Evolutionary conservation across 2,797 vertebrate genomes (phyloP).

Genomic region (Loris lydekkerianus): DNA sequence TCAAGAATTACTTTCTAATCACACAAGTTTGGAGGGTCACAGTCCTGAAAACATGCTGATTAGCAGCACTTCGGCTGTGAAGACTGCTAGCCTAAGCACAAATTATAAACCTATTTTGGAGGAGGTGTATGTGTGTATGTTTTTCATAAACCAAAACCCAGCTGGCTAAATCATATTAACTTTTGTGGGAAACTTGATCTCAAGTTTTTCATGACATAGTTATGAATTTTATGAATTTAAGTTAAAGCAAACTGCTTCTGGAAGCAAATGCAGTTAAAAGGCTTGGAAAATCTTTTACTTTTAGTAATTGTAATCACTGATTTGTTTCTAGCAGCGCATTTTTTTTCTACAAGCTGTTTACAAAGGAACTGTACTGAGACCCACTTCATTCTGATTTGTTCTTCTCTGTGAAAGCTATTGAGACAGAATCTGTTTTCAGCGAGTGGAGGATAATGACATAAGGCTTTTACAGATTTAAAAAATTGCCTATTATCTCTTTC

Average conservation of each 20-base stretch:
- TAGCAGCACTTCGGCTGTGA: background rate
- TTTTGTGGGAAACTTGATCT: constrained; percentile 58
- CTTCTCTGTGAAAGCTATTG: constrained; percentile 85
- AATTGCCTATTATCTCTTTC: constrained; percentile 82
- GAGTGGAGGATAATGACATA: constrained; percentile 82
- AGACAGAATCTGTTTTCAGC: constrained; percentile 86
- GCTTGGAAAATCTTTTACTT: constrained; percentile 86
- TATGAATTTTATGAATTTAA: constrained; percentile 82
- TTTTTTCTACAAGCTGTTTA: constrained; percentile 89
- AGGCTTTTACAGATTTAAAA: constrained; percentile 86
- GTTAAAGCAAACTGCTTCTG: constrained; percentile 77
- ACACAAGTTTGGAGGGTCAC: background rate
- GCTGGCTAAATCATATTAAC: constrained; percentile 60
- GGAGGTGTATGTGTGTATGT: background rate
- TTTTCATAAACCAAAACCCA: background rate
- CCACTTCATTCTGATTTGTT: constrained; percentile 86
- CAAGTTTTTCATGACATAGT: constrained; percentile 78
- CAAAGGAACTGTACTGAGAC: constrained; percentile 86
- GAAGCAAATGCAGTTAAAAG: constrained; percentile 88
- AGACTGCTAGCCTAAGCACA: constrained; percentile 17
- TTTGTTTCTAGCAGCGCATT: constrained; percentile 86
- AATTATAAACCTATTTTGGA: background rate
- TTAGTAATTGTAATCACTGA: constrained; percentile 87
- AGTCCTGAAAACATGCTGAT: background rate
- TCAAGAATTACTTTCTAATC: constrained; percentile 2